A percentile compares a stretch with the other conserved stretches of the same genome.
Evolutionary conservation across 2,797 vertebrate species (phyloP).

Genomic region (Sebastes minor): DNA sequence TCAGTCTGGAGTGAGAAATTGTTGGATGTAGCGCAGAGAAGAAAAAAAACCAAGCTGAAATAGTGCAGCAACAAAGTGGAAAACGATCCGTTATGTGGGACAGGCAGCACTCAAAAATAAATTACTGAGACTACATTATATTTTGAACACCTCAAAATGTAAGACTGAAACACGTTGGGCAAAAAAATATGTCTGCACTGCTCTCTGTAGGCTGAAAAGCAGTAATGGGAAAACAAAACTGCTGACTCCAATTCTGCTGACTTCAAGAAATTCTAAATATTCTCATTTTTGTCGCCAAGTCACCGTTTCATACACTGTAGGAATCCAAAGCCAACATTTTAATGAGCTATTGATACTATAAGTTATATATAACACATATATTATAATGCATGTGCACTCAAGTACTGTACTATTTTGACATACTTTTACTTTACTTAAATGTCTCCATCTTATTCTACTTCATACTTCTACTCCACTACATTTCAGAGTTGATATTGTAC

Average conservation of each 20-base stretch:
- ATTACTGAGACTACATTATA: conserved; percentile 25
- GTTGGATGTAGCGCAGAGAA: not conserved
- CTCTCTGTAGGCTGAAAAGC: not conserved
- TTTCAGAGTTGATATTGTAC: no score
- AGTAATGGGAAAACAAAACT: not conserved
- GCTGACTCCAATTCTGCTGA: not conserved
- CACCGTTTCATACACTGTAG: not conserved
- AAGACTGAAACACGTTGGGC: not conserved
- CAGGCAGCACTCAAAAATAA: not conserved
- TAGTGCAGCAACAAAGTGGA: not conserved
- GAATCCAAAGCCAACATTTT: not conserved
- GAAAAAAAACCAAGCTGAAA: not conserved
- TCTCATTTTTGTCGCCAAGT: not conserved
- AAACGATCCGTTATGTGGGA: conserved; percentile 9
- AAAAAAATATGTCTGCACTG: not conserved
- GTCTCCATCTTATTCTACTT: no score
- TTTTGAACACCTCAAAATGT: not conserved
- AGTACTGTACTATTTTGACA: no score
- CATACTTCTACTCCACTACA: no score
- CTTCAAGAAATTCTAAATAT: not conserved
- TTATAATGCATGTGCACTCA: not conserved
- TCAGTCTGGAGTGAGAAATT: conserved; percentile 8
- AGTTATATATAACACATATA: not conserved
- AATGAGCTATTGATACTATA: not conserved
- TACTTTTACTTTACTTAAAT: no score